A percentile compares a stretch with the other conserved stretches of the same genome.
Evolutionary conservation across 2,113 vertebrate species (phyloP).

Genomic region (Trogon melanurus): DNA sequence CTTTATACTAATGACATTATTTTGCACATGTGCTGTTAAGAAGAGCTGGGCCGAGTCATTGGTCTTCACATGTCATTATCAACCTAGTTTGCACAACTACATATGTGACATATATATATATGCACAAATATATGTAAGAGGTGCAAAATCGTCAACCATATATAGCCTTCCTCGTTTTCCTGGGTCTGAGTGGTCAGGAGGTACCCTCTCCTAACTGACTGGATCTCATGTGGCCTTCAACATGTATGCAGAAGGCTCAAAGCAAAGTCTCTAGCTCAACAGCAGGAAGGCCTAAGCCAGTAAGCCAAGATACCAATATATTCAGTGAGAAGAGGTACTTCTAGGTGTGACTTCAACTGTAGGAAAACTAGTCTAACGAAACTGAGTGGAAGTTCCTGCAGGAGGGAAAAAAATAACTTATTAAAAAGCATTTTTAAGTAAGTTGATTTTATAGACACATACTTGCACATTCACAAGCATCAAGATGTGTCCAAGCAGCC

Average conservation of each 20-base stretch:
- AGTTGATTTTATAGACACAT: neutral
- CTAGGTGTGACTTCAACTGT: neutral
- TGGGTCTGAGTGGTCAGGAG: neutral
- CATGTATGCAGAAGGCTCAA: neutral
- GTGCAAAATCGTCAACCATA: neutral
- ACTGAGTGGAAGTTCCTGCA: neutral
- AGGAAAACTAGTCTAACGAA: neutral
- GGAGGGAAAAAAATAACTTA: neutral
- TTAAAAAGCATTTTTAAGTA: neutral
- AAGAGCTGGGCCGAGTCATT: neutral
- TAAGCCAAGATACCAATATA: neutral
- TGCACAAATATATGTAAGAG: neutral
- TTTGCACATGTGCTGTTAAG: neutral
- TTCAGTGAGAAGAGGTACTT: neutral
- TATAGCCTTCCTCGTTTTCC: neutral
- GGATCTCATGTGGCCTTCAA: neutral
- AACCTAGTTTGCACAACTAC: neutral
- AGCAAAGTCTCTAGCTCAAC: neutral
- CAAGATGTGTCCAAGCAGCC: neutral
- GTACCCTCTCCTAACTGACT: neutral
- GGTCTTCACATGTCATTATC: neutral
- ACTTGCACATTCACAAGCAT: neutral
- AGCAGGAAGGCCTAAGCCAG: neutral
- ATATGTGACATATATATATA: neutral
- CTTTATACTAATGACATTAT: neutral